Evolutionary conservation across 1,140 invertebrate species (phyloP), one percentile per base, ranked within the genome.

Genomic region (Manduca sexta): DNA sequence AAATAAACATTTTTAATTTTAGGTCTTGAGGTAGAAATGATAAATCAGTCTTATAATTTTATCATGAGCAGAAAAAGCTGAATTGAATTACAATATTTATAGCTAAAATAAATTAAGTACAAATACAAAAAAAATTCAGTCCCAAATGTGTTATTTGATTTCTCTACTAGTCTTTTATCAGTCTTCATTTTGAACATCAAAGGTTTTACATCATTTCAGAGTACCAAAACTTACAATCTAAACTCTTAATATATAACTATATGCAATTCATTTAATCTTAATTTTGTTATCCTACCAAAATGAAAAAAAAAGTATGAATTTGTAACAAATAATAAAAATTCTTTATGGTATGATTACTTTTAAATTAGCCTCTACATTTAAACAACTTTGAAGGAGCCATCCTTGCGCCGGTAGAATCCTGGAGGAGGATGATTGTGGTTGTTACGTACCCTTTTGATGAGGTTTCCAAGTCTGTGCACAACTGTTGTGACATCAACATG

Each of bases 341-440:
- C 12, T 15, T 8, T 15, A 3, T 15, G 29, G n/a, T 42, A 42
- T 12, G 21, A 42, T 42, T 21, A 26, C 14, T 26, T n/a, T 42
- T 10, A 38, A 16, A 16, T 15, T 38, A 3, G n/a, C 13, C 1
- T 38, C 15, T 5, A 38, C 12, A 37, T n/a, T 60, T 56, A 83
- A 33, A 84, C 77, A 56, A 84, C 60, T 70, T 76, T 84, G 46
- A 76, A 84, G 29, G 75, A 81, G 14, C 80, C 80, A 64, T 84
- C 76, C 40, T 66, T 77, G 10, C 80, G 58, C 17, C 74, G 51
- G 15, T 84, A 84, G 43, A 84, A 84, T 6, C 80, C 80, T 17
- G 78, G 80, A 13, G 78, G 57, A 13, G 69, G 71, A 50, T 84
- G 80, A 31, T 84, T 84, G 21, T 84, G 80, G 16, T 52, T 66